Conservation (phyloP, 2,797 vertebrate genomes). For the Steatocranus sp. region DNA sequence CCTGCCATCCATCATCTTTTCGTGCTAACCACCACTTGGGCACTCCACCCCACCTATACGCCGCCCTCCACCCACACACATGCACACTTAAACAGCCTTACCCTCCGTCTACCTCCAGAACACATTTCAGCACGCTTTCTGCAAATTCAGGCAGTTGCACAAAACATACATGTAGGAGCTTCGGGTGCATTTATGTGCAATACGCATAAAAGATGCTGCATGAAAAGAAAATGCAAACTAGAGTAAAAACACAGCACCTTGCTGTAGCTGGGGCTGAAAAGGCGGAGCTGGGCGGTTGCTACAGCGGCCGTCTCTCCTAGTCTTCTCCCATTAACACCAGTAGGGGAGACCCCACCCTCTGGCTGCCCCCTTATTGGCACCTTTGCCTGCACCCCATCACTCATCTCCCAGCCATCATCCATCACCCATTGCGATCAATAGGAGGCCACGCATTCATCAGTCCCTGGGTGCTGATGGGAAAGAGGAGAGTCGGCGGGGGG, state of each 20-base stretch:
- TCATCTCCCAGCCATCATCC: conserved; percentile 85
- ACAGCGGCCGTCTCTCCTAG: conserved; percentile 59
- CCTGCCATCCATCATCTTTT: conserved; percentile 99
- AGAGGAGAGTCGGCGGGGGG: conserved; percentile 34
- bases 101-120: conserved; percentile 21
- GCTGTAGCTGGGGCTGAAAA: conserved; percentile 8
- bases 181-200: neutral
- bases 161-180: conserved; percentile 4
- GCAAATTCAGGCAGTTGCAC: conserved; percentile 19
- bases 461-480: conserved; percentile 63
- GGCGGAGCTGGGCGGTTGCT: conserved; percentile 44
- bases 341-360: conserved; percentile 74
- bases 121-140: conserved; percentile 3
- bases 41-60: conserved; percentile 2
- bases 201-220: conserved; percentile 1
- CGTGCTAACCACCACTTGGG: conserved; percentile 55
- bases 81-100: conserved; percentile 12
- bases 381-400: conserved; percentile 83
- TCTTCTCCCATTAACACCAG: conserved; percentile 81
- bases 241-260: conserved; percentile 10
- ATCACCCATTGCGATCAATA: conserved; percentile 88
- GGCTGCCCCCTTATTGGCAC: conserved; percentile 81
- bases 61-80: conserved; percentile 31
- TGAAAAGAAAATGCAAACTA: conserved; percentile 54
- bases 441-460: conserved; percentile 85